These are phyloP conservation scores for Bombus sylvicola DNA, from an alignment of 1,140 invertebrate genomes.

Conservation along the genomic window DNA sequence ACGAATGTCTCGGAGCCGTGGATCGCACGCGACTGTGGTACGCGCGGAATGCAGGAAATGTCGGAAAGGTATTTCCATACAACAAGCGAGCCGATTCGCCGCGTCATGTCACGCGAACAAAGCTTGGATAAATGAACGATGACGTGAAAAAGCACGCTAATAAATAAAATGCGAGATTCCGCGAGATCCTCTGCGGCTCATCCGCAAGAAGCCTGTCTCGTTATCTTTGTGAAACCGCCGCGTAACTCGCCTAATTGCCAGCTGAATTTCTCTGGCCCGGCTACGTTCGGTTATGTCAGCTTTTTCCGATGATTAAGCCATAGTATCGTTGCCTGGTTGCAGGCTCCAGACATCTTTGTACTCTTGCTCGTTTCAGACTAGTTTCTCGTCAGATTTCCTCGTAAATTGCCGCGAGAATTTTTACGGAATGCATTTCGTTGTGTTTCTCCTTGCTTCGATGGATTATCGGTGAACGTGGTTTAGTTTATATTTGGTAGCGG, in stretches of 20 bases:
- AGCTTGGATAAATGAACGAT: constrained; percentile 43
- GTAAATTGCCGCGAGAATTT: too few relatives aligned
- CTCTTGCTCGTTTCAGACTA: not conserved
- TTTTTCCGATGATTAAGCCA: constrained; percentile 22
- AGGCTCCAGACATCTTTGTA: too few relatives aligned
- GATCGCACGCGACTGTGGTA: too few relatives aligned
- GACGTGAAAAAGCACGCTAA: constrained; percentile 43
- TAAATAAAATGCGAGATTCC: constrained; percentile 36
- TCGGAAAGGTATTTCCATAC: not conserved
- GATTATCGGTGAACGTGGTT: too few relatives aligned
- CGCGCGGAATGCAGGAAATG: constrained; percentile 20
- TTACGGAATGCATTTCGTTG: too few relatives aligned
- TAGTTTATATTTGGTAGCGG: too few relatives aligned
- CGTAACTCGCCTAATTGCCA: constrained; percentile 52
- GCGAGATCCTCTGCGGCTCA: not conserved
- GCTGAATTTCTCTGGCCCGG: constrained; percentile 34
- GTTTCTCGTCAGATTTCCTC: not conserved
- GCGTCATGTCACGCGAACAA: not conserved
- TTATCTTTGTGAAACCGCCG: constrained; percentile 34
- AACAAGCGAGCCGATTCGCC: not conserved
- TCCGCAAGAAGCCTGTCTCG: not conserved
- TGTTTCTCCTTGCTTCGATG: too few relatives aligned
- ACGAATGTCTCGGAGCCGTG: too few relatives aligned
- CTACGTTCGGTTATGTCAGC: constrained; percentile 13
- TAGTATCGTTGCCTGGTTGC: not conserved